Evolutionary conservation across 1,140 invertebrate genomes (phyloP), one percentile per base, ranked within the genome.

Genomic region (Drosophila biarmipes): DNA sequence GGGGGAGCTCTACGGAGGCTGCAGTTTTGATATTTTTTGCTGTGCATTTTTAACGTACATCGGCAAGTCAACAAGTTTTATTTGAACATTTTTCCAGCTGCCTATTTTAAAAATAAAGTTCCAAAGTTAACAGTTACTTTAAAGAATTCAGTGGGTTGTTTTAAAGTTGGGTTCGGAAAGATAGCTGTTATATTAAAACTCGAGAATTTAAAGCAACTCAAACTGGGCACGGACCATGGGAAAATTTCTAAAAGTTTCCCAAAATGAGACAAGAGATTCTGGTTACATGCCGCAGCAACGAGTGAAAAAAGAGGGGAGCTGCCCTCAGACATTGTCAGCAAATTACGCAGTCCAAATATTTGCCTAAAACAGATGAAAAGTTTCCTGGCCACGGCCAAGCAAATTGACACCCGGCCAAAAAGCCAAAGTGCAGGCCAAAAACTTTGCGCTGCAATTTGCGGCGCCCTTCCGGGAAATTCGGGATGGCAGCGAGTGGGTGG

Each of bases 291-390:
- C 14, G 8, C 34, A 35, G 24, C 21, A 34, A n/a, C n/a, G n/a
- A n/a, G n/a, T 24, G 5, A 51, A 49, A 62, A 21, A 35, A 21
- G 40, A 49, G 21, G 11, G 24, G 11, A 76, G 34, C 51, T 31
- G 51, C 54, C 57, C 78, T 52, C 74, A 64, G 72, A 73, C 80
- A 82, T 82, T 87, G 74, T 80, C 73, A 80, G 77, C 56, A 86
- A 86, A 86, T 86, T 86, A 87, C 74, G 74, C 66, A 74, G 66
- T 64, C 64, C 61, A 86, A 86, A 86, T 87, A 87, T 86, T 86
- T 82, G 74, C 64, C 58, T 49, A 58, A 64, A 77, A 52, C 64
- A 74, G 46, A 56, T 62, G 61, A 82, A 85, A 86, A 81, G 53
- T 86, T 86, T 57, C 15, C 69, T 66, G 82, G 75, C 78, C 84